These are phyloP conservation scores for Plagodis dolabraria DNA, from an alignment of 2,888 invertebrate species.

Conservation along the genomic window DNA sequence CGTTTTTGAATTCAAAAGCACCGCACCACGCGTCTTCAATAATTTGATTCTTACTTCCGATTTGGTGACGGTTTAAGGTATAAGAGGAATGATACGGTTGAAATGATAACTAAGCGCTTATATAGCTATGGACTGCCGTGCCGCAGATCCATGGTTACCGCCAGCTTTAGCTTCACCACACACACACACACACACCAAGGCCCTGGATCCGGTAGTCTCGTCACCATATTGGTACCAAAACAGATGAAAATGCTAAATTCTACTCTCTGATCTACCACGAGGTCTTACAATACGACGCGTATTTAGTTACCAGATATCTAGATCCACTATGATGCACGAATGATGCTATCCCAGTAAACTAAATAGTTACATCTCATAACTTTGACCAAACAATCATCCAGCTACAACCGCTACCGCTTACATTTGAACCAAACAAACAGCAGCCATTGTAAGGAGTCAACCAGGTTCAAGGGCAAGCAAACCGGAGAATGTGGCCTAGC, in stretches of 20 bases:
- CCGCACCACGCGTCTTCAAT: slow-evolving; percentile 59
- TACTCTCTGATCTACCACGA: too few species aligned
- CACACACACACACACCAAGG: too few species aligned
- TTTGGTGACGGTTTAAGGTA: slow-evolving; percentile 44
- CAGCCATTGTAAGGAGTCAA: slow-evolving; percentile 52
- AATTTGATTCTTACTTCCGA: slow-evolving; percentile 69
- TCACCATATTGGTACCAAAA: too few species aligned
- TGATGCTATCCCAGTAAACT: neutral
- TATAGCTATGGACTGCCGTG: too few species aligned
- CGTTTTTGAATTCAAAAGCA: slow-evolving; percentile 49
- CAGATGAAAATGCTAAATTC: too few species aligned
- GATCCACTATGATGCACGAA: too few species aligned
- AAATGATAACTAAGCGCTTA: too few species aligned
- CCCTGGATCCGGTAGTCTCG: too few species aligned
- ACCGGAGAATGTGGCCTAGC: slow-evolving; percentile 71
- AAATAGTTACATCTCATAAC: slow-evolving; percentile 1
- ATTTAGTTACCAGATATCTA: too few species aligned
- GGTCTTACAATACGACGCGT: too few species aligned
- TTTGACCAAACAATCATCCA: slow-evolving; percentile 7
- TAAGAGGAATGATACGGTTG: neutral
- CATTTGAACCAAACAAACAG: slow-evolving; percentile 33
- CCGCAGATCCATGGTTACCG: too few species aligned
- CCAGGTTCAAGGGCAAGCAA: slow-evolving; percentile 70
- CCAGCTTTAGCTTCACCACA: too few species aligned
- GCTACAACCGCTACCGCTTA: slow-evolving; percentile 30